Conservation (phyloP, 1,140 invertebrate species). For the Atopsyche davidsoni region DNA sequence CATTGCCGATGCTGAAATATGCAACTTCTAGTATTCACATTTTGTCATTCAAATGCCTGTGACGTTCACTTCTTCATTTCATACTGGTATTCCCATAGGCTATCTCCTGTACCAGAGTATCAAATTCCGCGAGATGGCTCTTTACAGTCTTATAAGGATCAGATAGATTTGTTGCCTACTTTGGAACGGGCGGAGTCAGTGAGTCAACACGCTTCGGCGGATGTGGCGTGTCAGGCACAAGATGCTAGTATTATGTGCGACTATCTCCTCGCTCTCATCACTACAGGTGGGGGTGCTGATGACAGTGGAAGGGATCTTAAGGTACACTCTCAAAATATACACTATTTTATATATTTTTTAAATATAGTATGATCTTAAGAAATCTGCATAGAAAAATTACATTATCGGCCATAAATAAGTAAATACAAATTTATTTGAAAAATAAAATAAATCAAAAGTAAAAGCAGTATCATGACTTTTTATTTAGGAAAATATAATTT, state of each 20-base stretch:
- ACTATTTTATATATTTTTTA: no score
- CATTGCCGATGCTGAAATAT: no score
- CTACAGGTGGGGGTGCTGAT: constrained; percentile 51
- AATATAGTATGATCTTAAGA: no score
- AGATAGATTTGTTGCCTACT: constrained; percentile 66
- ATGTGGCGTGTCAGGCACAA: constrained; percentile 68
- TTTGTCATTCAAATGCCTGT: no score
- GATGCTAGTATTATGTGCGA: constrained; percentile 72
- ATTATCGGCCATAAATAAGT: no score
- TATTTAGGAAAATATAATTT: no score
- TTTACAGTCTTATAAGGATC: constrained; percentile 71
- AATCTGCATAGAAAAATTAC: no score
- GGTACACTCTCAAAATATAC: constrained; percentile 41
- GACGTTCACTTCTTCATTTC: neutral
- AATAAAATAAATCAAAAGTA: constrained; percentile 11
- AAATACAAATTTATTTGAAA: neutral
- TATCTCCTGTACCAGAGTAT: constrained; percentile 64
- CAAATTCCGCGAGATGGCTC: constrained; percentile 78
- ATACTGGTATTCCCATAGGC: constrained; percentile 36
- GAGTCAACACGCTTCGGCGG: constrained; percentile 86
- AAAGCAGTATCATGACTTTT: no score
- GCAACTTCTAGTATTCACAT: no score
- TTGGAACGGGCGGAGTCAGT: constrained; percentile 77
- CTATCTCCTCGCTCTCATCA: constrained; percentile 75
- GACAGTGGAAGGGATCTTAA: constrained; percentile 64